These are phyloP conservation scores for Crocuta crocuta DNA, from an alignment of 2,113 vertebrate genomes.

Conservation along the genomic window DNA sequence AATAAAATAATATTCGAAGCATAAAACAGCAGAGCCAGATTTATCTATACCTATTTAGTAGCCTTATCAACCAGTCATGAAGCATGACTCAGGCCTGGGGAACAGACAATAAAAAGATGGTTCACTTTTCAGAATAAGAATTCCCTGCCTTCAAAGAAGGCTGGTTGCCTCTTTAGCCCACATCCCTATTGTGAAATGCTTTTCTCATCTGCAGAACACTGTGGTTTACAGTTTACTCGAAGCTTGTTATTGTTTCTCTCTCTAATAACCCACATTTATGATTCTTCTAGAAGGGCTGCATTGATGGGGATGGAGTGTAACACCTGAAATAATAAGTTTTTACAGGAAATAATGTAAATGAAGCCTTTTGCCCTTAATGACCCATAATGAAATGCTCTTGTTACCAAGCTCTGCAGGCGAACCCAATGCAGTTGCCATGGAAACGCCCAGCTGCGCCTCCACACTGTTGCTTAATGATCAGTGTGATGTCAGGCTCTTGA, in stretches of 20 bases:
- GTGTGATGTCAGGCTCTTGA: constrained; percentile 73
- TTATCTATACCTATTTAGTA: background rate
- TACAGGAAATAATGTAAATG: constrained; percentile 74
- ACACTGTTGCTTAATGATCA: constrained; percentile 74
- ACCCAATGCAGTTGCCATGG: constrained; percentile 66
- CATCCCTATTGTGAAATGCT: background rate
- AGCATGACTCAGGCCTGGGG: background rate
- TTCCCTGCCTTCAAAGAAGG: constrained; percentile 18
- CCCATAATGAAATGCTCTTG: constrained; percentile 75
- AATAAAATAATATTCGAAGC: background rate
- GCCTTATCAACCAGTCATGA: background rate
- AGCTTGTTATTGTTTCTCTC: background rate
- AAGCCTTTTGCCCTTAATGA: constrained; percentile 77
- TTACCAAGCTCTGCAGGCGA: constrained; percentile 55
- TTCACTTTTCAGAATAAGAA: constrained; percentile 21
- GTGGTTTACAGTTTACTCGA: constrained; percentile 10
- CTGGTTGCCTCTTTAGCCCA: background rate
- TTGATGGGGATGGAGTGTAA: background rate
- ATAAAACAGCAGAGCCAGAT: background rate
- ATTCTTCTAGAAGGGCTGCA: background rate
- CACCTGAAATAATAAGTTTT: constrained; percentile 71
- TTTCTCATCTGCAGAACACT: background rate
- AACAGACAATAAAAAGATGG: background rate
- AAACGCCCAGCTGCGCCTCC: constrained; percentile 50
- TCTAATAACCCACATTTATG: background rate